Conservation (phyloP, 2,113 vertebrate species). For the Odobenus rosmarus region DNA sequence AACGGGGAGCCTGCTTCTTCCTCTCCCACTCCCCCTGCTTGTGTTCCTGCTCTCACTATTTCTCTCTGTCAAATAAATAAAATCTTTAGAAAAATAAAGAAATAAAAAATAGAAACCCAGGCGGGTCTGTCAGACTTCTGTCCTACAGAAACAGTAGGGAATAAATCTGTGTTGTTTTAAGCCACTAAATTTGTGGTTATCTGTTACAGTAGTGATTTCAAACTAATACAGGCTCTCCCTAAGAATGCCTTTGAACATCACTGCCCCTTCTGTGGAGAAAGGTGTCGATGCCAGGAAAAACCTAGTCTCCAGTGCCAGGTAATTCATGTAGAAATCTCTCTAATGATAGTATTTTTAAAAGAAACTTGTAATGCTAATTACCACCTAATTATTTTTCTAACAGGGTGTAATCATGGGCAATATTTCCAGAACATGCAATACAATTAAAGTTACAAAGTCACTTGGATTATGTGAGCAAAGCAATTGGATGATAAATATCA, state of each 20-base stretch:
- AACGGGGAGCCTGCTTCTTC: too few relatives aligned
- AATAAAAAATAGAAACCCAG: not conserved
- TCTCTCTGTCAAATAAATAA: too few relatives aligned
- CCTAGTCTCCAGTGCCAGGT: constrained; percentile 45
- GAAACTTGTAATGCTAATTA: constrained; percentile 62
- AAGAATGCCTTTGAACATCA: constrained; percentile 56
- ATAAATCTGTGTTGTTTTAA: constrained; percentile 43
- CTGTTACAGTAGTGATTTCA: not conserved
- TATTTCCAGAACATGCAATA: constrained; percentile 70
- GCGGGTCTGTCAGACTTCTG: not conserved
- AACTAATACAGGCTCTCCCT: not conserved
- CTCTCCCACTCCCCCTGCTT: too few relatives aligned
- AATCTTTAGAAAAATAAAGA: too few relatives aligned
- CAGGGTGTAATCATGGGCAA: constrained; percentile 69
- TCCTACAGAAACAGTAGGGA: not conserved
- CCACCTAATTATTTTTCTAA: constrained; percentile 80
- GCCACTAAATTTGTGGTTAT: not conserved
- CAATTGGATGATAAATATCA: constrained; percentile 78
- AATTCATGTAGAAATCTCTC: constrained; percentile 64
- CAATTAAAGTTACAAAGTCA: constrained; percentile 70
- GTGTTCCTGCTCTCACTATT: too few relatives aligned
- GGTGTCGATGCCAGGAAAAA: constrained; percentile 69
- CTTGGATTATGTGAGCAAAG: constrained; percentile 75
- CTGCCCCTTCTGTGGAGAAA: constrained; percentile 57
- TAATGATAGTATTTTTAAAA: constrained; percentile 66